These are phyloP conservation scores for Sebastes elongatus DNA, from an alignment of 2,797 vertebrate species.

Conservation along the genomic window DNA sequence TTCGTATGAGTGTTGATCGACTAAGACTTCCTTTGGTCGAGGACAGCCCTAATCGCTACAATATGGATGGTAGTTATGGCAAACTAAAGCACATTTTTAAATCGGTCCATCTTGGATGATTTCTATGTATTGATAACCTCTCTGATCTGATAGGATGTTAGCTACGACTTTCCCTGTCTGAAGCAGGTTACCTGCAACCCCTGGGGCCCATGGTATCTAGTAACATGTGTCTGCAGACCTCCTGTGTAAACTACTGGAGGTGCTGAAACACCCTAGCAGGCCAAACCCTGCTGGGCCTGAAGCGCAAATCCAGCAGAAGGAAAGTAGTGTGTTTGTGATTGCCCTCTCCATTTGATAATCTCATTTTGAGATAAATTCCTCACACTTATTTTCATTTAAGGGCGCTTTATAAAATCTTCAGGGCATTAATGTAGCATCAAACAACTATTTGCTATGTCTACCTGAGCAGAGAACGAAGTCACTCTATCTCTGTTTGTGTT, in stretches of 20 bases:
- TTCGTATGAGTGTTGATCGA: too few species aligned
- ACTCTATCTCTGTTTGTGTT: too few species aligned
- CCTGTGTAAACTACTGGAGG: background rate
- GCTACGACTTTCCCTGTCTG: background rate
- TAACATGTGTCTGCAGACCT: background rate
- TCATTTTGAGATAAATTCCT: too few species aligned
- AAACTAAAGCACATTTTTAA: background rate
- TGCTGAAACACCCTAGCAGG: background rate
- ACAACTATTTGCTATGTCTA: too few species aligned
- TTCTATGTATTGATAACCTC: background rate
- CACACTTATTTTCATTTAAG: too few species aligned
- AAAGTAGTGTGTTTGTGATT: background rate
- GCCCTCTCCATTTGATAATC: background rate
- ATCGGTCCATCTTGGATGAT: background rate
- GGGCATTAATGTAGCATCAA: too few species aligned
- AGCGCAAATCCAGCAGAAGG: background rate
- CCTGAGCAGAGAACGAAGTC: too few species aligned
- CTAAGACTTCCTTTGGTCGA: too few species aligned
- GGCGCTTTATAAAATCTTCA: too few species aligned
- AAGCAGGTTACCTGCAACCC: background rate
- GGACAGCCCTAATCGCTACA: too few species aligned
- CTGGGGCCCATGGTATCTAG: background rate
- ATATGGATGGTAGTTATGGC: background rate
- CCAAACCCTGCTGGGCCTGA: background rate
- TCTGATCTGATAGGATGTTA: background rate